A percentile compares a stretch with the other conserved stretches of the same genome.
phyloP scores from a whole-genome alignment of 2,113 vertebrate genomes.

The Tor tambroides region DNA sequence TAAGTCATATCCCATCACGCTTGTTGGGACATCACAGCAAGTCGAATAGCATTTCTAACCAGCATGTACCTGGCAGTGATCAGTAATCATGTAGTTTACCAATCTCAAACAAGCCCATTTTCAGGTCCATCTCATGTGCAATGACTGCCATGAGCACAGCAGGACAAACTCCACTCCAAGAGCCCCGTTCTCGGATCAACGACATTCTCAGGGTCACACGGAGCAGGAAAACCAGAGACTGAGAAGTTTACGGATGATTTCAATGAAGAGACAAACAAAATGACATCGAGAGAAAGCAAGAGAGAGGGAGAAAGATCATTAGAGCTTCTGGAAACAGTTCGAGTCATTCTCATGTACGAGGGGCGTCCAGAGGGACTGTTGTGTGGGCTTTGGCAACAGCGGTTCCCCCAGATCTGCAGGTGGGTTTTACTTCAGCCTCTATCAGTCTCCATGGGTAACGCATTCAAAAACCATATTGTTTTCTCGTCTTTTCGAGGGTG shows the following conservation, averaged over 20 bases:
- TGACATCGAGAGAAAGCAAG: slow-evolving; percentile 32
- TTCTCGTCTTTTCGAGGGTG: slow-evolving; percentile 61
- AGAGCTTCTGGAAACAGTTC: slow-evolving; percentile 65
- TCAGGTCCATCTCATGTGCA: not conserved
- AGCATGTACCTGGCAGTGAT: not conserved
- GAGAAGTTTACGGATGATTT: slow-evolving; percentile 58
- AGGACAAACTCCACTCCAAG: slow-evolving; percentile 22
- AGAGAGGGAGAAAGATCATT: slow-evolving; percentile 60
- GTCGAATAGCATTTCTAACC: not conserved
- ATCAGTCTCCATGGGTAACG: slow-evolving; percentile 52
- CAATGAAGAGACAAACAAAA: slow-evolving; percentile 51
- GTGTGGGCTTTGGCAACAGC: slow-evolving; percentile 62
- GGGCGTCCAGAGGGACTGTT: slow-evolving; percentile 54
- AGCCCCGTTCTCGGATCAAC: slow-evolving; percentile 37
- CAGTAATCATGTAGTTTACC: not conserved
- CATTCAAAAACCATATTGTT: slow-evolving; percentile 63
- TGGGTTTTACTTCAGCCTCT: slow-evolving; percentile 67
- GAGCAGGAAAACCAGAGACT: slow-evolving; percentile 34
- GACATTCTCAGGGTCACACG: slow-evolving; percentile 35
- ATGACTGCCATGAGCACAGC: not conserved
- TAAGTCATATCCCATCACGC: not conserved
- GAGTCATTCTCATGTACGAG: slow-evolving; percentile 69
- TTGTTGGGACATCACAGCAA: not conserved
- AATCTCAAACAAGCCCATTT: not conserved
- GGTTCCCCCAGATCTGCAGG: slow-evolving; percentile 64